Evolutionary conservation across 1,140 invertebrate genomes (phyloP).

Genomic region (Camponotus pennsylvanicus): DNA sequence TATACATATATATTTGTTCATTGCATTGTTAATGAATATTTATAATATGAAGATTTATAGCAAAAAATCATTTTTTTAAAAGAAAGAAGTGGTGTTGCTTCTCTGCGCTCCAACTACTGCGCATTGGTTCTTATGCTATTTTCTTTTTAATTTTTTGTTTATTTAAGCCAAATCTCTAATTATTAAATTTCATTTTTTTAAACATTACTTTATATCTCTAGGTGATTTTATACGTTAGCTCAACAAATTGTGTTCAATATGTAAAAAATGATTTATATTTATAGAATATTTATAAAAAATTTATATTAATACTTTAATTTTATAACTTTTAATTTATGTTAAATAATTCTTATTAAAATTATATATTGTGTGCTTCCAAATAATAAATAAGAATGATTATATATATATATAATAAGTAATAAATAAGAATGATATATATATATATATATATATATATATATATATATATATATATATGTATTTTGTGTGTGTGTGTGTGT

Average conservation of each 20-base stretch:
- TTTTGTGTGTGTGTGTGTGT: too few relatives aligned
- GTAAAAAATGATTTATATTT: background rate
- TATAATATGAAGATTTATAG: background rate
- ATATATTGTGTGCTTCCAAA: background rate
- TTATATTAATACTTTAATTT: slow-evolving; percentile 1
- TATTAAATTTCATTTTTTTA: background rate
- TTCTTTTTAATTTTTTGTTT: too few relatives aligned
- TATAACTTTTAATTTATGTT: background rate
- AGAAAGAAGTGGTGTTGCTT: too few relatives aligned
- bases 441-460: too few relatives aligned
- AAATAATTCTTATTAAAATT: slow-evolving; percentile 5
- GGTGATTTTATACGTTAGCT: background rate
- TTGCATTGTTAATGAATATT: slow-evolving; percentile 4
- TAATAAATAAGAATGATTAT: background rate
- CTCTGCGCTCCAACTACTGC: too few relatives aligned
- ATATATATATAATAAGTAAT: too few relatives aligned
- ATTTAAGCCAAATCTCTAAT: too few relatives aligned
- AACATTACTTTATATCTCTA: background rate
- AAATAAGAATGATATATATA: too few relatives aligned
- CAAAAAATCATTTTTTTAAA: too few relatives aligned
- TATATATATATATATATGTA: too few relatives aligned
- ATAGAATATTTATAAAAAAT: too few relatives aligned
- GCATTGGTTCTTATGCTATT: too few relatives aligned
- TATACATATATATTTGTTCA: background rate
- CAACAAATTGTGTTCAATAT: slow-evolving; percentile 1